Base-by-base conservation (phyloP, 1,140 invertebrate genomes). In the Lasioglossum albipes region DNA sequence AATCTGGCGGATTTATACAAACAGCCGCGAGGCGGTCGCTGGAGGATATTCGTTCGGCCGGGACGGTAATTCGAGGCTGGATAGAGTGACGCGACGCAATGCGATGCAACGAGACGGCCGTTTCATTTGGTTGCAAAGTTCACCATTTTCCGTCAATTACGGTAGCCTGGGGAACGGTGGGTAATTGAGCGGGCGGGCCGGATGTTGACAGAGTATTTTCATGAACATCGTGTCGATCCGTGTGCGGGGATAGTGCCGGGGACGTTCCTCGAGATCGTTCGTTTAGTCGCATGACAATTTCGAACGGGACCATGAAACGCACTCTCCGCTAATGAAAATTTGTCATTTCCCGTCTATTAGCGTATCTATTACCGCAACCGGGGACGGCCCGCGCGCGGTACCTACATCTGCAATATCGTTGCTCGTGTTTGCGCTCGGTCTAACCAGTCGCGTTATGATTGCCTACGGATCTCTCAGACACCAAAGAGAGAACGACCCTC, bases 1-100 rank as follows among this genome's bases (percentile, higher is more conserved):
- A 83, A 76, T 82, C 79, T 57, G 61, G 13, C 12, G 67, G 64
- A 81, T 61, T 27, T 31, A 27, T 27, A n/a, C 49, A 18, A 9
- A 31, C 65, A 1, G 41, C 20, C 31, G 27, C 13, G 61, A 64
- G 61, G 20, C 20, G 6, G n/a, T 59, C 57, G 57, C 57, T 20
- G n/a, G 20, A 18, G 20, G 18, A n/a, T 57, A 57, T 57, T n/a
- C 20, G 57, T n/a, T 6, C 18, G 4, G n/a, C 57, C 20, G 20
- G 5, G 57, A 7, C 7, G 20, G 57, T 9, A 57, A 20, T 59
- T n/a, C 57, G 57, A n/a, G 5, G 18, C 57, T 7, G 18, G 20
- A 41, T 16, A 22, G 9, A 7, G 3, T 22, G 16, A 36, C 27
- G 9, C 27, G 27, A 27, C 27, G 27, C 27, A 27, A 27, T 1